Evolutionary conservation across 2,888 invertebrate genomes (phyloP).

Genomic region (Ophraella communa): DNA sequence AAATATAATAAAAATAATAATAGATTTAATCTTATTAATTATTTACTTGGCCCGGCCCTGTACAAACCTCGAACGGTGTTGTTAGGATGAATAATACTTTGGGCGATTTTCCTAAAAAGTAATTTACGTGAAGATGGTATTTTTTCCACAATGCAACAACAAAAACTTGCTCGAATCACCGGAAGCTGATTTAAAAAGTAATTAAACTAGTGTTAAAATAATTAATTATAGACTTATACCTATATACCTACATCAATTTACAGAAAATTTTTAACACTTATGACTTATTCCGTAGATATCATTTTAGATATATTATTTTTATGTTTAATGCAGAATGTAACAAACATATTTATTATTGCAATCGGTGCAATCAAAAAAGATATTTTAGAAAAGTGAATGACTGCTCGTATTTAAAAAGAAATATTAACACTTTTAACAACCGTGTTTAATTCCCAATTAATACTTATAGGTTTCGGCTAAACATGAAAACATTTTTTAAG

Average conservation of each 20-base stretch:
- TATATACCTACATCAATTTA: conserved; percentile 4
- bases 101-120: conserved; percentile 39
- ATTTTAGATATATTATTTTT: too few relatives aligned
- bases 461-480: neutral
- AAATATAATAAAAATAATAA: too few relatives aligned
- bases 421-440: too few relatives aligned
- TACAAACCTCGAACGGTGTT: neutral
- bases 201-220: conserved; percentile 45
- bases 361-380: too few relatives aligned
- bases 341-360: too few relatives aligned
- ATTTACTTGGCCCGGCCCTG: conserved; percentile 7
- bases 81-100: conserved; percentile 16
- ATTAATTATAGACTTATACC: conserved; percentile 23
- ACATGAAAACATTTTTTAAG: neutral
- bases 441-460: neutral
- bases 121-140: conserved; percentile 50
- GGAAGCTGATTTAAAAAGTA: conserved; percentile 50
- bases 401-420: too few relatives aligned
- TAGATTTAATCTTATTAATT: too few relatives aligned
- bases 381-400: too few relatives aligned
- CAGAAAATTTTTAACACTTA: conserved; percentile 16
- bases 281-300: neutral
- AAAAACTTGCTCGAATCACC: conserved; percentile 48
- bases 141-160: conserved; percentile 47
- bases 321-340: too few relatives aligned